Base-by-base conservation (phyloP, 37 sponge, comb jelly and placozoan species). In the Dysidea cf. avara region DNA sequence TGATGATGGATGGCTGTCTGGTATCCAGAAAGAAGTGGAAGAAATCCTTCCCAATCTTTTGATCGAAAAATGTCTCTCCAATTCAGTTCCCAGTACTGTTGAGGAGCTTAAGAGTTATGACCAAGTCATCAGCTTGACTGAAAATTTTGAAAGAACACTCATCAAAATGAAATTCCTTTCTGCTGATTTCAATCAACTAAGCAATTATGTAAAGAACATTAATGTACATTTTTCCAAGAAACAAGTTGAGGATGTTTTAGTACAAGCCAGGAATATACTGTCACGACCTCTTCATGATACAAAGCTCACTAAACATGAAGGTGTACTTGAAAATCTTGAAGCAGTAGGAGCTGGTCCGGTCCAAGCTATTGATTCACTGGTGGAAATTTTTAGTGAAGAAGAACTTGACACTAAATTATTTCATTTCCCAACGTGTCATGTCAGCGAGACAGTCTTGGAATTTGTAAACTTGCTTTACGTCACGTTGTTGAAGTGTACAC, bases 361-460 rank as follows among this genome's bases (percentile, higher is more conserved):
- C 5, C 46, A 43, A 43, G 9, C 46, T 9, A 43, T 9, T 43
- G 9, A 43, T 43, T 43, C 46, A 12, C 9, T 43, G 46, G 46
- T 12, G 9, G 46, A 43, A 43, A 43, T 43, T 43, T 43, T 43
- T 9, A 43, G 9, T 43, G 46, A 43, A 43, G 46, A 43, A 43
- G 46, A 43, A 43, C 46, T 43, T 9, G 46, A 43, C 9, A 18
- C 22, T 7, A 21, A 61, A 32, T 61, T 71, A 18, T 25, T 21
- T 29, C 74, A 73, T 25, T 90, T 90, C 32, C 91, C 91, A 20
- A 25, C 48, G 0, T 90, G 91, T 66, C 48, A 39, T 4, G 54
- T 90, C 48, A 90, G 86, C 48, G 39, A 69, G 37, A 77, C 62
- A 3, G 71, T 81, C 6, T 24, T 63, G 32, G 76, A 90, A 1